Evolutionary conservation across 2,888 invertebrate genomes (phyloP).

Genomic region (Strigamia crassipes): DNA sequence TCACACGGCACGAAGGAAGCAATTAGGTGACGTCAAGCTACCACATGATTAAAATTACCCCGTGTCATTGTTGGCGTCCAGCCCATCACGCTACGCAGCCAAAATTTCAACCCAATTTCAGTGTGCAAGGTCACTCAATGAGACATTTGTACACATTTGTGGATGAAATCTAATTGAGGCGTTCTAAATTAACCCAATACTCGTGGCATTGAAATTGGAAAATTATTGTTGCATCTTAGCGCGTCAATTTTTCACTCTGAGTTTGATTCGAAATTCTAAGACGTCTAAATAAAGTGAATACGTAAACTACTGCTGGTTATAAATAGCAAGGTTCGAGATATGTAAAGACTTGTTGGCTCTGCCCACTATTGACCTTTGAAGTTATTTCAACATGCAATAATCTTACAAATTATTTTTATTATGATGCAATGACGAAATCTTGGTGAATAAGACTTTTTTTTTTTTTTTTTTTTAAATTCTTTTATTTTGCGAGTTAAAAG

Average conservation of each 20-base stretch:
- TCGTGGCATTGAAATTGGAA: conserved; percentile 4
- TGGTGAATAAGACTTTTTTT: too few species aligned
- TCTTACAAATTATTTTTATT: neutral
- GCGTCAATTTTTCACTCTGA: neutral
- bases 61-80: conserved; percentile 23
- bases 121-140: conserved; percentile 35
- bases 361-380: conserved; percentile 3
- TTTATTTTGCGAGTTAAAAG: too few species aligned
- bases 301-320: neutral
- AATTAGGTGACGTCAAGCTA: neutral
- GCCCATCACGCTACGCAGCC: conserved; percentile 22
- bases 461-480: too few species aligned
- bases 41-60: conserved; percentile 25
- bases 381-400: neutral
- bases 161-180: neutral
- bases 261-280: neutral
- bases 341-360: neutral
- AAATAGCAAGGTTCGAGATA: neutral
- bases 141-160: conserved; percentile 24
- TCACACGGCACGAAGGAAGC: neutral
- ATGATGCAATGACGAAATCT: too few species aligned
- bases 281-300: neutral
- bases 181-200: neutral
- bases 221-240: neutral
- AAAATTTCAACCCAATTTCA: conserved; percentile 17